Evolutionary conservation across 2,113 vertebrate species (phyloP).

Genomic region (Rafetus swinhoei): DNA sequence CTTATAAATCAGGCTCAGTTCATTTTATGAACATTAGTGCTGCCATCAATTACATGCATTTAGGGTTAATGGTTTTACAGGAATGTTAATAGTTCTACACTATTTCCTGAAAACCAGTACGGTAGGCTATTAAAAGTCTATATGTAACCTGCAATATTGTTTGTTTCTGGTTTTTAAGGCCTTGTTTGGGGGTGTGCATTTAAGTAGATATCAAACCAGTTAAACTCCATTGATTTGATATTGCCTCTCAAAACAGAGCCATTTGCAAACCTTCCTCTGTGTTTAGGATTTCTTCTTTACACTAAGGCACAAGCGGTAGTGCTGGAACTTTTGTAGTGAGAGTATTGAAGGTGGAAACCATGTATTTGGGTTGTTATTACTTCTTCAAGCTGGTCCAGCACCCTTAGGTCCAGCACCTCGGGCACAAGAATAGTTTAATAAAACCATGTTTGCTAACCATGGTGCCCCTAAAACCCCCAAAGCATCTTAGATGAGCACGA

Average conservation of each 20-base stretch:
- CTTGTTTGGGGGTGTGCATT: not conserved
- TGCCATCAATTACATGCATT: conserved; percentile 66
- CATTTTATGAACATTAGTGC: conserved; percentile 71
- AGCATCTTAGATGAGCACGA: not conserved
- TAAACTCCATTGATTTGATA: conserved; percentile 3
- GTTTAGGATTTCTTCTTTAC: not conserved
- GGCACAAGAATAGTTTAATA: not conserved
- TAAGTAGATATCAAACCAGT: conserved; percentile 35
- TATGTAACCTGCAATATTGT: not conserved
- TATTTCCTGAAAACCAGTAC: conserved; percentile 65
- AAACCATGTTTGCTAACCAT: not conserved
- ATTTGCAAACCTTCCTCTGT: not conserved
- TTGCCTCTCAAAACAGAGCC: not conserved
- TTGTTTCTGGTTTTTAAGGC: conserved; percentile 48
- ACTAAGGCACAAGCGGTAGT: no score
- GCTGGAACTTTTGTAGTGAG: no score
- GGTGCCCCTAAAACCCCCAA: not conserved
- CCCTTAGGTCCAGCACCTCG: no score
- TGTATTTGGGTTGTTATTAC: no score
- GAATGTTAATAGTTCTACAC: conserved; percentile 77
- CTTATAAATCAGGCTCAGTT: conserved; percentile 74
- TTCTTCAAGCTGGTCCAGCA: no score
- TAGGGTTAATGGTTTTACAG: conserved; percentile 75
- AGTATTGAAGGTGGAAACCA: no score
- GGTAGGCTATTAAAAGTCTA: conserved; percentile 49